Evolutionary conservation across 2,113 vertebrate species (phyloP).

Genomic region (Sceloporus undulatus): DNA sequence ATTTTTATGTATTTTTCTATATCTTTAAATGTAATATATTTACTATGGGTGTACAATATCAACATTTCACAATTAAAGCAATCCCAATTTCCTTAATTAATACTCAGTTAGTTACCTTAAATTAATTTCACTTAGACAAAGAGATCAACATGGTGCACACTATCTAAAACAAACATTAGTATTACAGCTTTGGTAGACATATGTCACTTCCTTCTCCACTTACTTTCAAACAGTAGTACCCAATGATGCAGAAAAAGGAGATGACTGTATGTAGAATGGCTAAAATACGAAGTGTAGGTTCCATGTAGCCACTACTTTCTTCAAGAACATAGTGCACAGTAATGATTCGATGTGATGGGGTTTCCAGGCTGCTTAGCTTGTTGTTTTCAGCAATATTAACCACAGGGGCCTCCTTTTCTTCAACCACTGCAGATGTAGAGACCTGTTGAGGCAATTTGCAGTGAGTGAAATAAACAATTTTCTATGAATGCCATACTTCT

Average conservation of each 20-base stretch:
- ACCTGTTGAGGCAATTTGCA: slow-evolving; percentile 80
- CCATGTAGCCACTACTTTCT: slow-evolving; percentile 98
- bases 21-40: no score
- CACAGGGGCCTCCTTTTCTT: slow-evolving; percentile 83
- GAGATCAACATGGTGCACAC: no score
- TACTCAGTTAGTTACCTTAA: no score
- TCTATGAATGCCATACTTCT: slow-evolving; percentile 2
- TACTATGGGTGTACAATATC: no score
- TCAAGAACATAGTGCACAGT: slow-evolving; percentile 93
- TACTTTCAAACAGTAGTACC: slow-evolving; percentile 97
- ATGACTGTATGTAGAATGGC: slow-evolving; percentile 95
- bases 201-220: slow-evolving; percentile 8
- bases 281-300: slow-evolving; percentile 91
- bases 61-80: no score
- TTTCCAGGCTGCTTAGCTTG: slow-evolving; percentile 67
- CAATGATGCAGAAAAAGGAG: slow-evolving; percentile 98
- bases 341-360: slow-evolving; percentile 63
- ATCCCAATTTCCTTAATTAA: no score
- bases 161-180: no score
- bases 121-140: no score
- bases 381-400: slow-evolving; percentile 64
- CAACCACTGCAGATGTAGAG: slow-evolving; percentile 89
- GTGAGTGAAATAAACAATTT: slow-evolving; percentile 34
- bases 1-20: no score
- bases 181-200: no score